Evolutionary conservation across 2,797 vertebrate genomes (phyloP).

Genomic region (Hemibagrus guttatus): DNA sequence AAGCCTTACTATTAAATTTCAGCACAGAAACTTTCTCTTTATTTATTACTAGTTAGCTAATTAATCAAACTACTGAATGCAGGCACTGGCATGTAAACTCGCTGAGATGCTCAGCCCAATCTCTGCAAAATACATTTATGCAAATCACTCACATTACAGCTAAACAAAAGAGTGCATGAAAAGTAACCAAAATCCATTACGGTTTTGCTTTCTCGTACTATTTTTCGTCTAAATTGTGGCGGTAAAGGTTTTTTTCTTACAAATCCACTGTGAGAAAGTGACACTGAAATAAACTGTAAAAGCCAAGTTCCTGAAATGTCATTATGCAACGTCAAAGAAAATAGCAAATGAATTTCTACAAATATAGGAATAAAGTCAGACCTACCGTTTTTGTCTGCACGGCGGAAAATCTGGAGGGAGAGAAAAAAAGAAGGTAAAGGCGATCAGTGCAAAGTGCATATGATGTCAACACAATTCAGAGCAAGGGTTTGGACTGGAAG

Average conservation of each 20-base stretch:
- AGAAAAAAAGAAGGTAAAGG: conserved; percentile 52
- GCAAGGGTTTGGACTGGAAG: neutral
- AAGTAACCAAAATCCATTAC: conserved; percentile 7
- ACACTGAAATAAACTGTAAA: conserved; percentile 9
- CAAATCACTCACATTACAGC: neutral
- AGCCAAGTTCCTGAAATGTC: neutral
- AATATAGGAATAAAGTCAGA: conserved; percentile 47
- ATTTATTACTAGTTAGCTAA: conserved; percentile 6
- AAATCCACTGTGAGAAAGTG: neutral
- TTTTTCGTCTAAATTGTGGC: neutral
- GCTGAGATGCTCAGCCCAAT: conserved; percentile 18
- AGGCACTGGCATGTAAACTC: conserved; percentile 21
- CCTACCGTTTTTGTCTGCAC: conserved; percentile 98
- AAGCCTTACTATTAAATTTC: neutral
- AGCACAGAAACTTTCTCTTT: neutral
- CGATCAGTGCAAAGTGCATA: conserved; percentile 7
- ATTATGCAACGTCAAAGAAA: neutral
- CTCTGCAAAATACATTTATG: conserved; percentile 15
- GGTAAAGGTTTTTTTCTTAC: neutral
- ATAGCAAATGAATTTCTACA: neutral
- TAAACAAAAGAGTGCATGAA: conserved; percentile 15
- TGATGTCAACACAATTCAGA: neutral
- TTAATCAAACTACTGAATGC: conserved; percentile 22
- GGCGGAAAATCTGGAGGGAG: conserved; percentile 90
- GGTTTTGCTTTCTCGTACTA: neutral